Conservation (phyloP, 2,797 vertebrate species). For the Momotus momota region DNA sequence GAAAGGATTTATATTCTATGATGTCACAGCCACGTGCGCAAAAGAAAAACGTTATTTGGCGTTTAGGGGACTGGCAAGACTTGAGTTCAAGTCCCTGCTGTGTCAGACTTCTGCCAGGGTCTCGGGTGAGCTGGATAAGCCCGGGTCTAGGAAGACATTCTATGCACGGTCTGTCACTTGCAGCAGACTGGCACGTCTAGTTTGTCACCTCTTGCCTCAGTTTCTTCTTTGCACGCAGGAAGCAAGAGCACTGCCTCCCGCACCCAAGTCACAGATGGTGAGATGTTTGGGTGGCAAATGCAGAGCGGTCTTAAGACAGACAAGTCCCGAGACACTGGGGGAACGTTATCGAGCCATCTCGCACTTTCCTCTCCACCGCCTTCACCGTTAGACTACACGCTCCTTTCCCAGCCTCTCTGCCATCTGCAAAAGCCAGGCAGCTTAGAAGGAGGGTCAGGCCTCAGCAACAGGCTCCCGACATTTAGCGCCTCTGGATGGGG, state of each 20-base stretch:
- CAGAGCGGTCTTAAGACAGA: not conserved
- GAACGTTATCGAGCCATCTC: not conserved
- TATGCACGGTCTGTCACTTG: not conserved
- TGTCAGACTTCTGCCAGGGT: not conserved
- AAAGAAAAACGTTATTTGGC: not conserved
- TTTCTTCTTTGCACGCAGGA: not conserved
- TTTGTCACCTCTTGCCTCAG: not conserved
- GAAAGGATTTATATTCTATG: not conserved
- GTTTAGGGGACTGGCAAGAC: not conserved
- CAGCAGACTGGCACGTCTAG: not conserved
- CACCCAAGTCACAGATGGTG: not conserved
- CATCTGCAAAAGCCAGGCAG: not conserved
- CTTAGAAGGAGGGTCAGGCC: not conserved
- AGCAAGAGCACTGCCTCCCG: not conserved
- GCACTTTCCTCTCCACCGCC: not conserved
- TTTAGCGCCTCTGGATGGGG: accelerated
- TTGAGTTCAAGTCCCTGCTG: not conserved
- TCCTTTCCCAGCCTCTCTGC: not conserved
- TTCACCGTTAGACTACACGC: accelerated
- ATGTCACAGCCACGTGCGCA: not conserved
- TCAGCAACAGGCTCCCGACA: not conserved
- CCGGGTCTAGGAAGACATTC: not conserved
- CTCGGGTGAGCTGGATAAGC: not conserved
- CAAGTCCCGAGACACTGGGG: not conserved
- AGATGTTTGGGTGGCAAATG: not conserved